A percentile compares a stretch with the other conserved stretches of the same genome.
phyloP scores from a whole-genome alignment of 2,113 vertebrate species.

The Platichthys flesus region DNA sequence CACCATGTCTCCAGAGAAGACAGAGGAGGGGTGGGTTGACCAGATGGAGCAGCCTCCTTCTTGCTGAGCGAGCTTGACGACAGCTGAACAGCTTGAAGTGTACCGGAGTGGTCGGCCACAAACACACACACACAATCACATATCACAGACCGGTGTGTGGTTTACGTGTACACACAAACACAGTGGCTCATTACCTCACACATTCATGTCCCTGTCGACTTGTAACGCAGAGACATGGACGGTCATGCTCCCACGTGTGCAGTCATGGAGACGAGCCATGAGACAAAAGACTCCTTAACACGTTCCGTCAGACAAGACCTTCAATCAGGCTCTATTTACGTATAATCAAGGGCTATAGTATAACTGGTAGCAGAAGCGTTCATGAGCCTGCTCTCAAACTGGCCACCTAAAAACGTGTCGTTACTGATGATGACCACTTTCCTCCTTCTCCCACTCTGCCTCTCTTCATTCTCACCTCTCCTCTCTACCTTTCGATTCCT shows the following conservation, averaged over 20 bases:
- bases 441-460: slow-evolving; percentile 4
- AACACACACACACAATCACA: slow-evolving; percentile 41
- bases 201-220: neutral
- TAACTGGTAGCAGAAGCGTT: slow-evolving; percentile 13
- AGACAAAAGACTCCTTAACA: neutral
- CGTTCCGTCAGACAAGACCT: neutral
- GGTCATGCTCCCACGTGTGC: neutral
- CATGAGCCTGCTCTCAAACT: slow-evolving; percentile 25
- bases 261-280: neutral
- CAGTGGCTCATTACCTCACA: slow-evolving; percentile 12
- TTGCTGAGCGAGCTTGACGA: slow-evolving; percentile 80
- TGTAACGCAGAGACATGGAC: neutral
- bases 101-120: slow-evolving; percentile 59
- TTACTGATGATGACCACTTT: slow-evolving; percentile 28
- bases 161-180: slow-evolving; percentile 17
- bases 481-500: slow-evolving; percentile 4
- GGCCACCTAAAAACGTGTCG: slow-evolving; percentile 17
- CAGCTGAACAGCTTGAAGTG: slow-evolving; percentile 80
- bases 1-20: slow-evolving; percentile 40
- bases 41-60: slow-evolving; percentile 80
- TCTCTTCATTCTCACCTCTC: slow-evolving; percentile 39
- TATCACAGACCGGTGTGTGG: slow-evolving; percentile 26
- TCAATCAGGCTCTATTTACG: slow-evolving; percentile 27
- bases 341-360: slow-evolving; percentile 40
- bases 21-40: slow-evolving; percentile 60